A percentile compares a stretch with the other conserved stretches of the same genome.
These are phyloP conservation scores for Anhinga rufa DNA, from an alignment of 2,113 vertebrate genomes.

Conservation along the genomic window DNA sequence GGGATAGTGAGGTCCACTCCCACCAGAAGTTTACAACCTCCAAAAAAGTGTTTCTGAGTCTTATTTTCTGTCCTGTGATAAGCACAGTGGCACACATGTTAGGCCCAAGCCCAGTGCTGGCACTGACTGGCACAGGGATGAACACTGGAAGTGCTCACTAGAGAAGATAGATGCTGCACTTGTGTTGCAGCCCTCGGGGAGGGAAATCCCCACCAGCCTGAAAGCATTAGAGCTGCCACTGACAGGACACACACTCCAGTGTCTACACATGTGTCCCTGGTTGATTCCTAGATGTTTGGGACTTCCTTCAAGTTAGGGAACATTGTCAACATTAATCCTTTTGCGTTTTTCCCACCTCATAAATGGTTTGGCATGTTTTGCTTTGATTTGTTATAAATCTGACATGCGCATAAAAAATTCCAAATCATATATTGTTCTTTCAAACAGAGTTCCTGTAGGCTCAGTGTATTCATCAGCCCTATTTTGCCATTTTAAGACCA, in stretches of 20 bases:
- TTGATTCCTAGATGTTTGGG: not conserved
- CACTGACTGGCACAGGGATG: no score
- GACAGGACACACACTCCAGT: rapidly evolving
- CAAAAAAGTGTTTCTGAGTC: not conserved
- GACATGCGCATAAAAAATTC: not conserved
- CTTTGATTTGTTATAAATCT: not conserved
- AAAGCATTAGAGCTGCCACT: not conserved
- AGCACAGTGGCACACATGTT: rapidly evolving
- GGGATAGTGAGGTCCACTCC: not conserved
- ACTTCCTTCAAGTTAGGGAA: not conserved
- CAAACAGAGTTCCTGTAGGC: not conserved
- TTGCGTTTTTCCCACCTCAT: not conserved
- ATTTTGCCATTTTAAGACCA: not conserved
- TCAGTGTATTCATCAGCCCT: not conserved
- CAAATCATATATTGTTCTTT: not conserved
- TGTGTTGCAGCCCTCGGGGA: no score
- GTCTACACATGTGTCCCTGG: not conserved
- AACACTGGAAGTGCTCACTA: not conserved
- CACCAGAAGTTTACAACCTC: not conserved
- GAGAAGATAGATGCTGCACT: not conserved
- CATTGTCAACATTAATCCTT: not conserved
- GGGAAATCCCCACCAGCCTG: not conserved
- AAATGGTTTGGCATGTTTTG: not conserved
- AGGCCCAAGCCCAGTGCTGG: not conserved
- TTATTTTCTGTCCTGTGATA: not conserved